Evolutionary conservation across 1,140 invertebrate species (phyloP), one percentile per base, ranked within the genome.

Genomic region (Heliconius eleuchia): DNA sequence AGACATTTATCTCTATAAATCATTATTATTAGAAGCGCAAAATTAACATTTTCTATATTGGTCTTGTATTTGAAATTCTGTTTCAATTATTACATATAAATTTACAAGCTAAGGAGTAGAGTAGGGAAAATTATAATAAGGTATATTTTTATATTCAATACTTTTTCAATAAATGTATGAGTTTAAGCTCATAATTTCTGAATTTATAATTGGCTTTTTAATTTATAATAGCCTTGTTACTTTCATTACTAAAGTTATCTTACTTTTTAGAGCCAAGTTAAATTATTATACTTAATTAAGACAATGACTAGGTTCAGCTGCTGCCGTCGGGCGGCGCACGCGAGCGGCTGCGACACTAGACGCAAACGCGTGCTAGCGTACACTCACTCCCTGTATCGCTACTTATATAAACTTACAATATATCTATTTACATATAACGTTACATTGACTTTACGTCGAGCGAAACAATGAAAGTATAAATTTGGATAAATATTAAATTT

Each of bases 241-340:
- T 79, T 76, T 73, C 39, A 78, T 82, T 76, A 11, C 71, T 76
- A 57, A 74, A 8, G 39, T 76, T 80, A 80, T 80, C 71, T 71
- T 70, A 16, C 46, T 19, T 76, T 71, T 71, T 39, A 78, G 71
- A 77, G 27, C 71, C 74, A 76, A 81, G 80, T 77, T 79, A 80
- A 77, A 82, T 83, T 85, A 85, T 84, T 82, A 82, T 71, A 79
- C 84, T 88, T 89, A 91, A 92, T 92, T 91, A 90, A 88, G 89
- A 89, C 84, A 85, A 89, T 89, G 79, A 82, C 74, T 78, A 79
- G 85, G 81, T 86, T 92, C 91, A 92, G 91, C 89, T 92, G 91
- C 87, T 82, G 75, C 88, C 88, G 91, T 91, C 91, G 90, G 77
- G 71, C 76, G 81, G 66, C 27, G 89, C 91, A 91, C 89, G 91